These are phyloP conservation scores for Athene noctua DNA, from an alignment of 2,113 vertebrate species.

Conservation along the genomic window DNA sequence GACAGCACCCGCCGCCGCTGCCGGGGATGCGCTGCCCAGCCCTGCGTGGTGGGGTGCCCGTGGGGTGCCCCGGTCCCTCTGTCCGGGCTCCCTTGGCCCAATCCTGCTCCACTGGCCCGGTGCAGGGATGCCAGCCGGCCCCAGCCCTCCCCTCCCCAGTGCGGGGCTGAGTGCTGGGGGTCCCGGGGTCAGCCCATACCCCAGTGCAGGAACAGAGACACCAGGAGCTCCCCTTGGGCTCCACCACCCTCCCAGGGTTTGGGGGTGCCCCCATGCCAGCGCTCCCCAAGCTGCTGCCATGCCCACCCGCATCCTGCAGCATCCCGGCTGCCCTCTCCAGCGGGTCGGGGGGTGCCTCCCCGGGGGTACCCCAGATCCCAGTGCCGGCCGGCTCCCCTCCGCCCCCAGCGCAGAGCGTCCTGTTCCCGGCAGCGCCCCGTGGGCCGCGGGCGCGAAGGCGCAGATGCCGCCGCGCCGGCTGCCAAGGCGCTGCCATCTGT, in stretches of 20 bases:
- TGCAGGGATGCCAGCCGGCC: rapidly evolving
- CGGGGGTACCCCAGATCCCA: not conserved
- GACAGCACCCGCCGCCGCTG: not conserved
- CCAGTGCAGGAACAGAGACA: not conserved
- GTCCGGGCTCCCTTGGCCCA: not conserved
- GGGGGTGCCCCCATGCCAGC: not conserved
- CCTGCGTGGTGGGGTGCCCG: not conserved
- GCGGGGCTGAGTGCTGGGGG: not conserved
- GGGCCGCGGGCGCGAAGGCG: slow-evolving; percentile 30
- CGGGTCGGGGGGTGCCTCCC: not conserved
- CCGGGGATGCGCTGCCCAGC: not conserved
- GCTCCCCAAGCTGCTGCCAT: not conserved
- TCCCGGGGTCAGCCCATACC: not conserved
- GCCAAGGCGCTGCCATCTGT: slow-evolving; percentile 59
- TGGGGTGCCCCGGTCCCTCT: not conserved
- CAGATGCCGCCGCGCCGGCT: slow-evolving; percentile 41
- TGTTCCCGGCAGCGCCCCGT: slow-evolving; percentile 49
- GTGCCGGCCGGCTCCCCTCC: too few species aligned
- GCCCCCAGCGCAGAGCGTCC: not conserved
- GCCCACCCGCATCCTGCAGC: not conserved
- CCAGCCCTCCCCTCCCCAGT: not conserved
- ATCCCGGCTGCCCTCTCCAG: not conserved
- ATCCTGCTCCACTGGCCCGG: rapidly evolving
- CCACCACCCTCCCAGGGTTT: not conserved
- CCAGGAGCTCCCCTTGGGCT: not conserved